Percentiles rank a stretch among this genome's conserved stretches.
phyloP scores from a whole-genome alignment of 2,888 invertebrate genomes.

The Endotricha flammealis region DNA sequence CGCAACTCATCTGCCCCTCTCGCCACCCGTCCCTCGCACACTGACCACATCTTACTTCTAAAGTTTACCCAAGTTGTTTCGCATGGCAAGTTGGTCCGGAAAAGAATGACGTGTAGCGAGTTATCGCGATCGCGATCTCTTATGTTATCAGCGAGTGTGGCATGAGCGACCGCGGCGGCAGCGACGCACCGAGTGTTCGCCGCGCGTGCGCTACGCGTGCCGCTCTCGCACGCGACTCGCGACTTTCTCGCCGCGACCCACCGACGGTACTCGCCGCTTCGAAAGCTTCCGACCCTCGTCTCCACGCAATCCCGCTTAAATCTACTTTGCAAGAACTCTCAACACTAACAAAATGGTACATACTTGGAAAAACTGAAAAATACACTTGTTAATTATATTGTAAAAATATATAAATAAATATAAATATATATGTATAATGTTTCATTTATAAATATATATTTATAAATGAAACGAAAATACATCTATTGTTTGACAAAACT shows the following conservation, averaged over 20 bases:
- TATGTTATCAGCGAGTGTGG: conserved; percentile 28
- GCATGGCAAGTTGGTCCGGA: conserved; percentile 11
- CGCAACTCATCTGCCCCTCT: conserved; percentile 22
- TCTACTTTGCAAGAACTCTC: conserved; percentile 5
- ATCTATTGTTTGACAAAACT: too few relatives aligned
- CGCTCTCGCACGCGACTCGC: conserved; percentile 24
- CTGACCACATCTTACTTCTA: conserved; percentile 11
- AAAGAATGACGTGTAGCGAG: conserved; percentile 6
- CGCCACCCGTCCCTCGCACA: conserved; percentile 19
- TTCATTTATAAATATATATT: too few relatives aligned
- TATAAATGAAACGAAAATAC: too few relatives aligned
- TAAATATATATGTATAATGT: too few relatives aligned
- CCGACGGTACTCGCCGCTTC: conserved; percentile 24
- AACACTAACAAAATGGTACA: conserved; percentile 12
- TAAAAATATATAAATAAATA: too few relatives aligned
- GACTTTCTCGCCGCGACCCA: conserved; percentile 27
- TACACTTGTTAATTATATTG: too few relatives aligned
- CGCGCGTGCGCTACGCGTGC: conserved; percentile 66
- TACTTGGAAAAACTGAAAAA: too few relatives aligned
- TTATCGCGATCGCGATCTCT: conserved; percentile 43
- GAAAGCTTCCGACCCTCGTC: conserved; percentile 2
- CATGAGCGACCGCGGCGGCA: conserved; percentile 56
- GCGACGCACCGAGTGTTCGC: conserved; percentile 57
- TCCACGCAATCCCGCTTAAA: conserved; percentile 2
- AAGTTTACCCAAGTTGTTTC: conserved; percentile 9